Evolutionary conservation across 2,797 vertebrate species (phyloP), one percentile per base, ranked within the genome.

Genomic region (Helostoma temminkii): DNA sequence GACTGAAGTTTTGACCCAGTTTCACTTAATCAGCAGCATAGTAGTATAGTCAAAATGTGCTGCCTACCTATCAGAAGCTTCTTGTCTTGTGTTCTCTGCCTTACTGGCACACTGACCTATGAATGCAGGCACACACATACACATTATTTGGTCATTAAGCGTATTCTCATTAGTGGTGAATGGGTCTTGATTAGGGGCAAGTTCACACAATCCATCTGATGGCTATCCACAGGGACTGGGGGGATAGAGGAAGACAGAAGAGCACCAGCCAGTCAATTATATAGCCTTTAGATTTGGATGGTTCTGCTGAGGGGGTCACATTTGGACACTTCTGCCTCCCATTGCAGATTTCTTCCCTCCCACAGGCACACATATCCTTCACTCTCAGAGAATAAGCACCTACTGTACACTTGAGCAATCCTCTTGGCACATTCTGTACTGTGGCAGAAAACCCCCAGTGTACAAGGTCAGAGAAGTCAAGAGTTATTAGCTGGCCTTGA

Each of bases 311-410:
- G 91, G 89, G 83, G 84, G 88, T 89, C 82, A 88, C 87, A 88
- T 92, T 92, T 91, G 82, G 92, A 94, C 90, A 91, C 90, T 92
- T 93, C 87, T 94, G 91, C 88, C 87, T 89, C 80, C 76, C 81
- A 74, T 66, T 85, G 91, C 93, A 93, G 80, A 92, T 93, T 88
- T 81, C 57, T 55, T 19, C 76, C 83, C 79, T 86, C 83, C 88
- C 92, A 91, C 86, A 81, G 85, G 85, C 80, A 28, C 73, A 87
- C 52, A 85, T 81, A 88, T 85, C 80, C 81, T 79, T 89, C 78
- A 80, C 79, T 88, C 84, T 74, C 28, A 22, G 75, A 75, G 64
- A 76, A 78, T 69, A 61, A 71, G 61, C 80, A 79, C 71, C 82
- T 83, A 82, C 39, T 42, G 16, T 42, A 42, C 78, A 80, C 77